Evolutionary conservation across 2,888 invertebrate genomes (phyloP), one percentile per base, ranked within the genome.

Genomic region (Cephus runcator): DNA sequence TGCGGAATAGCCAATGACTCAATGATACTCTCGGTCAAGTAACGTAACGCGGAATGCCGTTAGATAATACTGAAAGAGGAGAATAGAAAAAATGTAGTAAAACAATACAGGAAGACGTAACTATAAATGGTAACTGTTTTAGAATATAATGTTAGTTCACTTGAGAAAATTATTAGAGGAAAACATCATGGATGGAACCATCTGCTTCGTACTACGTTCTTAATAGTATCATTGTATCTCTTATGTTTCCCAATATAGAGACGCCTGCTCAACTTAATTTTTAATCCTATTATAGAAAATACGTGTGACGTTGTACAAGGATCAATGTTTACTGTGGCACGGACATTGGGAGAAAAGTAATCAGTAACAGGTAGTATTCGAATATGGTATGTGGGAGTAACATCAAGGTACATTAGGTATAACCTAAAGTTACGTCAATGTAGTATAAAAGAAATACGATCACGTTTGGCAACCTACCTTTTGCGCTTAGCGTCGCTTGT

Each of bases 401-500:
- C 12, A 33, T 71, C 71, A 71, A 71, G 71, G 31, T 71, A 34
- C 9, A 71, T 56, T 34, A 71, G 4, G 34, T 34, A 31, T 71
- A 71, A 71, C 71, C 71, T 71, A 71, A 71, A 71, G 71, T 71
- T 71, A 71, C 71, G 71, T 71, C 71, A 71, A 71, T 34, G 9
- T 71, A 31, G 71, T 23, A 30, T 71, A 71, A 34, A 56, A 56
- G 36, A 77, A 69, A 73, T 68, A 15, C 30, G 34, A 34, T 34
- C 34, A 35, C 30, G 12, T 34, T 56, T 23, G 36, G 78, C 75
- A 69, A 34, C 84, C 71, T 86, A 91, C 91, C 91, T 90, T 80
- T 88, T 91, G 73, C 86, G 88, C 79, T 79, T 85, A 75, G 86
- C 85, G 83, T 86, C 85, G 79, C 86, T 86, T 69, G 86, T 81